Evolutionary conservation across 2,797 vertebrate genomes (phyloP).

Genomic region (Chiloscyllium punctatum): DNA sequence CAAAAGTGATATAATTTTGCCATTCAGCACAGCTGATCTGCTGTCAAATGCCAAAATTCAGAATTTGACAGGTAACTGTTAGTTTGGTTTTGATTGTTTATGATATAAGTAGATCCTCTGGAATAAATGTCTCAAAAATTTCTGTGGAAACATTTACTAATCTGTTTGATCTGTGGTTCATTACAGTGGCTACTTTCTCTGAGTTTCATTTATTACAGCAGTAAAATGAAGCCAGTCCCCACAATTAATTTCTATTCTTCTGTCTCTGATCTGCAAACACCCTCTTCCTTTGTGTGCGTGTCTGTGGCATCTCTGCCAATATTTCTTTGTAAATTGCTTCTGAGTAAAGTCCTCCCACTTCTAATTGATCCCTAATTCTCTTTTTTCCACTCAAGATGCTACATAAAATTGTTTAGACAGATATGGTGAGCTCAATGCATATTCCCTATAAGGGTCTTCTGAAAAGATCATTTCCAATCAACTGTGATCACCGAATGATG

Average conservation of each 20-base stretch:
- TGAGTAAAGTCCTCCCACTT: constrained; percentile 27
- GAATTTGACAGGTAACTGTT: neutral
- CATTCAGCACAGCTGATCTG: no score
- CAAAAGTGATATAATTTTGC: no score
- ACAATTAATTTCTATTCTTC: constrained; percentile 25
- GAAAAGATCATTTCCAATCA: constrained; percentile 16
- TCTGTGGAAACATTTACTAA: neutral
- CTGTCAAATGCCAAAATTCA: neutral
- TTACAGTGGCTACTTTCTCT: neutral
- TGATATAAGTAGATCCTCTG: neutral
- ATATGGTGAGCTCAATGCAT: constrained; percentile 25
- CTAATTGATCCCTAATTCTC: constrained; percentile 35
- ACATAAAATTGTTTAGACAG: constrained; percentile 29
- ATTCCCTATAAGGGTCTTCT: neutral
- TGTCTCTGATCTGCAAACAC: neutral
- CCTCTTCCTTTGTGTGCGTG: constrained; percentile 17
- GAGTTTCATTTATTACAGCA: neutral
- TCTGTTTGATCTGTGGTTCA: neutral
- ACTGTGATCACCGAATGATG: constrained; percentile 31
- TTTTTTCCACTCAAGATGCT: constrained; percentile 36
- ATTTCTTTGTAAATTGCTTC: constrained; percentile 29
- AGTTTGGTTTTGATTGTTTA: neutral
- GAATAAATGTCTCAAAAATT: neutral
- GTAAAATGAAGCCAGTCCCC: neutral
- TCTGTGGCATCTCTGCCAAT: constrained; percentile 19